phyloP scores from a whole-genome alignment of 2,797 vertebrate species.

The Chaetophractus vellerosus region DNA sequence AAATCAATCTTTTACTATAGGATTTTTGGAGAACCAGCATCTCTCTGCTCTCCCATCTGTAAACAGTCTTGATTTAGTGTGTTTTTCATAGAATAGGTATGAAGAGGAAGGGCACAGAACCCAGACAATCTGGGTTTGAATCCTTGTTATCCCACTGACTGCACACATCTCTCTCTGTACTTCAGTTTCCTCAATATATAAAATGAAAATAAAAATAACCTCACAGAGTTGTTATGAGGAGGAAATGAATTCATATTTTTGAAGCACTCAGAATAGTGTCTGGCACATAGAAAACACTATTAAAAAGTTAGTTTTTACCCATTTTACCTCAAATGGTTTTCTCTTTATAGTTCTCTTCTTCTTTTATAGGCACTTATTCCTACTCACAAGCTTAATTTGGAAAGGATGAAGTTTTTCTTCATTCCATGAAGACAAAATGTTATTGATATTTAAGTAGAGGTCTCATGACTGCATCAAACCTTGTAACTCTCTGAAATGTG shows the following conservation, averaged over 20 bases:
- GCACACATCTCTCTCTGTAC: not conserved
- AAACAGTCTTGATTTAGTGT: slow-evolving; percentile 20
- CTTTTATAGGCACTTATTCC: slow-evolving; percentile 39
- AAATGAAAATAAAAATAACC: slow-evolving; percentile 52
- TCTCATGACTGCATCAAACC: not conserved
- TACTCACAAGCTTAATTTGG: slow-evolving; percentile 52
- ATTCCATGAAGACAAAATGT: slow-evolving; percentile 66
- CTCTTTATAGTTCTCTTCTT: slow-evolving; percentile 49
- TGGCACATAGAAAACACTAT: not conserved
- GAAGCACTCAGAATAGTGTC: not conserved
- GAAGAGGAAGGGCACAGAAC: not conserved
- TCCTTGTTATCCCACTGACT: not conserved
- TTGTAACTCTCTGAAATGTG: slow-evolving; percentile 46
- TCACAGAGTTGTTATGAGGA: not conserved
- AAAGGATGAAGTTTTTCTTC: slow-evolving; percentile 64
- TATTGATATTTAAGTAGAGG: slow-evolving; percentile 64
- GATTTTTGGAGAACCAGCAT: slow-evolving; percentile 15
- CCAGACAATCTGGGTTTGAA: not conserved
- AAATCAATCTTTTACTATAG: slow-evolving; percentile 40
- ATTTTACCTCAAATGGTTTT: slow-evolving; percentile 41
- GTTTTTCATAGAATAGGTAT: not conserved
- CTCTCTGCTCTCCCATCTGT: slow-evolving; percentile 27
- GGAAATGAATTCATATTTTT: not conserved
- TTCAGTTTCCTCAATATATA: slow-evolving; percentile 9
- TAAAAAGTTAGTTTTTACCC: slow-evolving; percentile 17